These are phyloP conservation scores for Brachyptera putata DNA, from an alignment of 2,888 invertebrate species.

Conservation along the genomic window DNA sequence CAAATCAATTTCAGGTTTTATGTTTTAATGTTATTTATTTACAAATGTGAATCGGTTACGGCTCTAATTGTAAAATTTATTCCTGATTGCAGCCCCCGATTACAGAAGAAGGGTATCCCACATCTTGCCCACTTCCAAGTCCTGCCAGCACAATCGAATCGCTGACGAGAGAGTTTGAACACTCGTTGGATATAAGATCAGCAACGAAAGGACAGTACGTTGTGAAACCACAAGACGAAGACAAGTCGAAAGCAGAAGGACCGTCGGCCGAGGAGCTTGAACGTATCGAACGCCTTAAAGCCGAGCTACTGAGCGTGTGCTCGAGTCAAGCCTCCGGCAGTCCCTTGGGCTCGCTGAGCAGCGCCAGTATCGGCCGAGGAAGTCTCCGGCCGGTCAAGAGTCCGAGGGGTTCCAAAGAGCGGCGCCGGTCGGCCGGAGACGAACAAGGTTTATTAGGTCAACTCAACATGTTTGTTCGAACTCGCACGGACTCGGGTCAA, in stretches of 20 bases:
- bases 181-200: slow-evolving; percentile 65
- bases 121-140: slow-evolving; percentile 59
- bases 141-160: slow-evolving; percentile 77
- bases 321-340: slow-evolving; percentile 43
- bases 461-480: slow-evolving; percentile 68
- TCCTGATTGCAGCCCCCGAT: slow-evolving; percentile 44
- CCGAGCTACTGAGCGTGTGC: slow-evolving; percentile 41
- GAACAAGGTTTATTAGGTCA: slow-evolving; percentile 61
- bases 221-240: slow-evolving; percentile 64
- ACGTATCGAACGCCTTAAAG: slow-evolving; percentile 54
- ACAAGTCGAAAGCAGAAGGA: slow-evolving; percentile 60
- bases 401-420: slow-evolving; percentile 51
- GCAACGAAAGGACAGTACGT: slow-evolving; percentile 60
- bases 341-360: slow-evolving; percentile 41
- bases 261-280: slow-evolving; percentile 56
- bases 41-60: neutral
- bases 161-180: slow-evolving; percentile 75
- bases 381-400: slow-evolving; percentile 32
- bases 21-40: too few relatives aligned
- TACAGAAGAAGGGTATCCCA: slow-evolving; percentile 40
- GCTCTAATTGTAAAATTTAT: neutral
- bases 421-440: slow-evolving; percentile 80
- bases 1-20: neutral
- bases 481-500: slow-evolving; percentile 81
- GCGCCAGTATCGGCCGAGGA: slow-evolving; percentile 44